These are phyloP conservation scores for Anoplolepis gracilipes DNA, from an alignment of 1,140 invertebrate species.

Conservation along the genomic window DNA sequence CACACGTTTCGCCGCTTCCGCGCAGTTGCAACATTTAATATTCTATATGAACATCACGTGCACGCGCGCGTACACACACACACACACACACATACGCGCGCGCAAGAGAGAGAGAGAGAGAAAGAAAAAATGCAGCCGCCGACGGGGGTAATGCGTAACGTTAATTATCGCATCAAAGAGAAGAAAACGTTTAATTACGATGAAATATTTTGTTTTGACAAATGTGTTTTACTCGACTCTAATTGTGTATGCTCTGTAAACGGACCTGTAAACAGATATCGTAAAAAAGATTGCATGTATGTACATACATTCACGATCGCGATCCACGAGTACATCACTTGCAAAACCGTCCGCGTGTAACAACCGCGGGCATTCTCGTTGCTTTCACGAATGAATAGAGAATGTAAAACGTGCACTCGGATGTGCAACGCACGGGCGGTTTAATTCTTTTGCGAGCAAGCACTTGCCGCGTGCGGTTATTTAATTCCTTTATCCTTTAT, in stretches of 20 bases:
- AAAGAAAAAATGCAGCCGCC: not conserved
- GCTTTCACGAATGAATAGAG: conserved; percentile 22
- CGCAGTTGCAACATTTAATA: conserved; percentile 15
- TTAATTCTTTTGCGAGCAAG: conserved; percentile 46
- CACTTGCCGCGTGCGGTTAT: conserved; percentile 26
- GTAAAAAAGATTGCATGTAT: not conserved
- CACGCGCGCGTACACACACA: not conserved
- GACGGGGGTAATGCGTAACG: conserved; percentile 1
- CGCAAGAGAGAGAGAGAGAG: too few species aligned
- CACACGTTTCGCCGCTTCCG: not conserved
- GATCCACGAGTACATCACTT: not conserved
- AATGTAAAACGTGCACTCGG: not conserved
- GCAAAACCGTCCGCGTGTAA: not conserved
- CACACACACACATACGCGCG: not conserved
- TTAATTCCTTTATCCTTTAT: conserved; percentile 30
- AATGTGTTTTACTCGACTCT: not conserved
- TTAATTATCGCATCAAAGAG: conserved; percentile 55
- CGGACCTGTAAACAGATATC: conserved; percentile 11
- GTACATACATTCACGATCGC: conserved; percentile 28
- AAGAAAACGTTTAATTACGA: conserved; percentile 55
- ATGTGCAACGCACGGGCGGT: conserved; percentile 16
- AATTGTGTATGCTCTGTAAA: conserved; percentile 30
- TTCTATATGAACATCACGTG: conserved; percentile 1
- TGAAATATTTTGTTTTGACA: conserved; percentile 24
- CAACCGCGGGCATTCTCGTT: not conserved